phyloP scores from a whole-genome alignment of 2,888 invertebrate species.

The Chromoteleia sp. region DNA sequence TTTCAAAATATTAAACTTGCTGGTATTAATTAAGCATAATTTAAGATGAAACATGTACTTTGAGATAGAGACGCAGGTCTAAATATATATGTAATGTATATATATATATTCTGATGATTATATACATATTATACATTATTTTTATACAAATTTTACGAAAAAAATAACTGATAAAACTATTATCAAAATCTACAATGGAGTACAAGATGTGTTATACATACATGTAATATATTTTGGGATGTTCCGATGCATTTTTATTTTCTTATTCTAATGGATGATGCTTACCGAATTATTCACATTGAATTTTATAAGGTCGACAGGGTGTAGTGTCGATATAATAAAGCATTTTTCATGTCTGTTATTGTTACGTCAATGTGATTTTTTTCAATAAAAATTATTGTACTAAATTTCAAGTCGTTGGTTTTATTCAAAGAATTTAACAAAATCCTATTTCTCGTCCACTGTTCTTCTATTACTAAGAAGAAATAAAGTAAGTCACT shows the following conservation, averaged over 20 bases:
- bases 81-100: constrained; percentile 25
- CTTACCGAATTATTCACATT: constrained; percentile 48
- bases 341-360: constrained; percentile 73
- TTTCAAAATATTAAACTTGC: not conserved
- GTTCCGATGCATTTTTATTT: constrained; percentile 49
- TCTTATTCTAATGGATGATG: constrained; percentile 44
- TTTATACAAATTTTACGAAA: constrained; percentile 80
- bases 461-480: too few relatives aligned
- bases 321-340: constrained; percentile 33
- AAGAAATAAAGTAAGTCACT: too few relatives aligned
- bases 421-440: not conserved
- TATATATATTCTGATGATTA: constrained; percentile 71
- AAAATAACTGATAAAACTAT: constrained; percentile 40
- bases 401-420: constrained; percentile 16
- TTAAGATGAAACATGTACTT: constrained; percentile 21
- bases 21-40: constrained; percentile 16
- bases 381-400: constrained; percentile 78
- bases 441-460: too few relatives aligned
- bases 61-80: not conserved
- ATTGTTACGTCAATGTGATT: constrained; percentile 78
- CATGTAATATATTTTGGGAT: constrained; percentile 74
- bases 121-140: constrained; percentile 79
- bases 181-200: constrained; percentile 49
- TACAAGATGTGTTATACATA: constrained; percentile 53
- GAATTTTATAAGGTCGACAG: constrained; percentile 57